Evolutionary conservation across 2,888 invertebrate species (phyloP).

Genomic region (Tinea trinotella): DNA sequence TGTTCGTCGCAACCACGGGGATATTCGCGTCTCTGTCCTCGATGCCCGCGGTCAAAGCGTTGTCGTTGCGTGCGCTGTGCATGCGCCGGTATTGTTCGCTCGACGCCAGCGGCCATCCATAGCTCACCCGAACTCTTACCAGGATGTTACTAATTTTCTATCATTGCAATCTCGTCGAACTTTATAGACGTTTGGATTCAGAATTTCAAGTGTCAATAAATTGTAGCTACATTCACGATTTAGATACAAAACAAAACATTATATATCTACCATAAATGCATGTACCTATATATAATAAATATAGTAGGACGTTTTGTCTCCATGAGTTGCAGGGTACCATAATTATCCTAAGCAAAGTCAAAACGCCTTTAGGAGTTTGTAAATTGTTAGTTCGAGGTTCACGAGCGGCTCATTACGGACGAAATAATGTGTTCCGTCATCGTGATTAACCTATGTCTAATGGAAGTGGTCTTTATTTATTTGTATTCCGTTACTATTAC

Average conservation of each 20-base stretch:
- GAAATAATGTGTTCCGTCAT: constrained; percentile 67
- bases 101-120: constrained; percentile 57
- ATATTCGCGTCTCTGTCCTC: constrained; percentile 18
- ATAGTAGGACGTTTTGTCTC: constrained; percentile 2
- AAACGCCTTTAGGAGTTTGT: constrained; percentile 54
- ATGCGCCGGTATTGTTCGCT: constrained; percentile 37
- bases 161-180: constrained; percentile 60
- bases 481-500: constrained; percentile 61
- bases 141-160: constrained; percentile 70
- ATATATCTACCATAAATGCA: too few species aligned
- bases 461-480: constrained; percentile 43
- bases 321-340: not conserved
- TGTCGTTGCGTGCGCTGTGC: constrained; percentile 39
- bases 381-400: constrained; percentile 57
- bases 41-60: constrained; percentile 28
- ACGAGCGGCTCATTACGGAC: constrained; percentile 60
- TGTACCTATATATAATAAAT: too few species aligned
- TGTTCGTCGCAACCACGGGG: constrained; percentile 30
- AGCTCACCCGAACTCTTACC: constrained; percentile 54
- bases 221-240: constrained; percentile 28
- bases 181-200: constrained; percentile 61
- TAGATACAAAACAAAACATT: not conserved
- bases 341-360: constrained; percentile 19
- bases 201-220: constrained; percentile 65
- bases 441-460: constrained; percentile 65